Evolutionary conservation across 2,797 vertebrate genomes (phyloP).

Genomic region (Lepus oiostolus): DNA sequence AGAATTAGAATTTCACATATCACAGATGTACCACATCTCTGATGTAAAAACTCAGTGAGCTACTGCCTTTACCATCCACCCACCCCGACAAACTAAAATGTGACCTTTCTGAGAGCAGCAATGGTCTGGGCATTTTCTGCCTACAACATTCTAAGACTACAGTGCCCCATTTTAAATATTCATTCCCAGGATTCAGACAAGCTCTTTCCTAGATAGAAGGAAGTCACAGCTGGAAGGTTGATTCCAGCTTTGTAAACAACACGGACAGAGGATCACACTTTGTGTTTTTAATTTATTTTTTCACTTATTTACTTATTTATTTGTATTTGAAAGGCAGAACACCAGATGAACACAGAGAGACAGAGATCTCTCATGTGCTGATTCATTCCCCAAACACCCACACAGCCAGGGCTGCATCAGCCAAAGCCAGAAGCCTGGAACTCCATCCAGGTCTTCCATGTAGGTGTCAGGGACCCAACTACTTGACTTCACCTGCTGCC

Average conservation of each 20-base stretch:
- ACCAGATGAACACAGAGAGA: too few relatives aligned
- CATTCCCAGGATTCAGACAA: neutral
- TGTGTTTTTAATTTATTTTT: neutral
- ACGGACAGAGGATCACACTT: neutral
- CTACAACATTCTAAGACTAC: neutral
- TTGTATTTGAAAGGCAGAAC: too few relatives aligned
- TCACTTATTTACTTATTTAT: too few relatives aligned
- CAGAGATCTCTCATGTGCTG: too few relatives aligned
- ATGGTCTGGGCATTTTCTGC: neutral
- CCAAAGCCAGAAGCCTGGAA: too few relatives aligned
- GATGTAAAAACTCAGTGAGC: neutral
- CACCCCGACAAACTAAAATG: neutral
- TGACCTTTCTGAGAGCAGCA: neutral
- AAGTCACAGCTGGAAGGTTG: neutral
- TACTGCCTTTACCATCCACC: too few relatives aligned
- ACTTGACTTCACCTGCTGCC: too few relatives aligned
- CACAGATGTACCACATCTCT: neutral
- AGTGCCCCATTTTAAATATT: neutral
- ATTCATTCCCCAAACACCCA: too few relatives aligned
- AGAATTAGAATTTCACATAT: neutral
- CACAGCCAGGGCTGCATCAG: too few relatives aligned
- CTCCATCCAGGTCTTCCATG: too few relatives aligned
- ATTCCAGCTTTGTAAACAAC: conserved; percentile 23
- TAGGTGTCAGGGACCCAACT: too few relatives aligned
- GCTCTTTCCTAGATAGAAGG: neutral